Evolutionary conservation across 2,113 vertebrate species (phyloP).

Genomic region (Engraulis encrasicolus): DNA sequence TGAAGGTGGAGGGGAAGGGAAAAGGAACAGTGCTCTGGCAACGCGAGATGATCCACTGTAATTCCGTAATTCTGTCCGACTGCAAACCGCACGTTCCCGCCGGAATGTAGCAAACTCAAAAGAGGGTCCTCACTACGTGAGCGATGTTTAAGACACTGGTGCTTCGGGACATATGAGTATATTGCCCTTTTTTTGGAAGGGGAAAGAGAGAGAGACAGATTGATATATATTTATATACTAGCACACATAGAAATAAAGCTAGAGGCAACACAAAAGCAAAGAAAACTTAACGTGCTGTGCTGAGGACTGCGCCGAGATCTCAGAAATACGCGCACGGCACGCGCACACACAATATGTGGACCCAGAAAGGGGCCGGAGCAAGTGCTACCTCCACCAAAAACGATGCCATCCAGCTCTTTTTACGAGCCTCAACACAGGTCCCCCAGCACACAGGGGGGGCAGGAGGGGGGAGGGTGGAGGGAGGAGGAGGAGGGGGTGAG

Average conservation of each 20-base stretch:
- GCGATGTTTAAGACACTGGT: slow-evolving; percentile 22
- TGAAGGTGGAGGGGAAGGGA: neutral
- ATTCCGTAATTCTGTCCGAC: neutral
- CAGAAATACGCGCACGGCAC: too few species aligned
- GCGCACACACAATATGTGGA: slow-evolving; percentile 21
- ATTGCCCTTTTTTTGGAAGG: slow-evolving; percentile 15
- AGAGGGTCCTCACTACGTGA: neutral
- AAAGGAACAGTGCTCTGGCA: neutral
- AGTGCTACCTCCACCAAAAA: slow-evolving; percentile 45
- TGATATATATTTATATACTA: neutral
- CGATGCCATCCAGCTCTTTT: slow-evolving; percentile 30
- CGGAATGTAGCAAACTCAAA: slow-evolving; percentile 44
- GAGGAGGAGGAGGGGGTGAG: neutral
- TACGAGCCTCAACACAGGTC: slow-evolving; percentile 19
- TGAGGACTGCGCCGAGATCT: slow-evolving; percentile 28
- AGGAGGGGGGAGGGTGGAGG: slow-evolving; percentile 13
- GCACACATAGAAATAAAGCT: slow-evolving; percentile 14
- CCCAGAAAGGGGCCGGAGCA: slow-evolving; percentile 24
- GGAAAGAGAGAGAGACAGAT: neutral
- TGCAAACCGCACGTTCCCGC: slow-evolving; percentile 31
- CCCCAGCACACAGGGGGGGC: slow-evolving; percentile 37
- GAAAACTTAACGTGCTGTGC: slow-evolving; percentile 23
- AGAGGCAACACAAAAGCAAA: slow-evolving; percentile 34
- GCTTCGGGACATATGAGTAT: slow-evolving; percentile 30
- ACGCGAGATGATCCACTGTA: slow-evolving; percentile 11